These are phyloP conservation scores for Lagocephalus sceleratus DNA, from an alignment of 2,797 vertebrate species.

Conservation along the genomic window DNA sequence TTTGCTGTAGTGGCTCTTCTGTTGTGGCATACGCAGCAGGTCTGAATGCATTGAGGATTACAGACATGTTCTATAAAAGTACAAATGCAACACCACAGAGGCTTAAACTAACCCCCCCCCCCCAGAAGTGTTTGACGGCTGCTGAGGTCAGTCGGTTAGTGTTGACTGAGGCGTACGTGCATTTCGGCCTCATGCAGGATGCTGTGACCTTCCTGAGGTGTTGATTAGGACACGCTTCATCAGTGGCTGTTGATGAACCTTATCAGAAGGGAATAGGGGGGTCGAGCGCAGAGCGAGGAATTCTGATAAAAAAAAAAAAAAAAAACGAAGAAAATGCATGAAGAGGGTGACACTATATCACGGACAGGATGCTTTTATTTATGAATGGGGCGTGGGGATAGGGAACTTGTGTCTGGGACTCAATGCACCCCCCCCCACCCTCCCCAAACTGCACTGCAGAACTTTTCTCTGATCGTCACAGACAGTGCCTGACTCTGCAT, in stretches of 20 bases:
- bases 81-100: neutral
- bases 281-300: slow-evolving; percentile 5
- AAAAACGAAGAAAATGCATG: neutral
- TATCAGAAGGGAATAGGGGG: too few relatives aligned
- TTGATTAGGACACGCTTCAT: slow-evolving; percentile 12
- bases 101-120: slow-evolving; percentile 22
- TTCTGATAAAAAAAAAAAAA: too few relatives aligned
- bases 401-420: slow-evolving; percentile 15
- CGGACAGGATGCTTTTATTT: slow-evolving; percentile 14
- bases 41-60: slow-evolving; percentile 2
- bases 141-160: slow-evolving; percentile 15
- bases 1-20: too few relatives aligned
- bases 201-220: slow-evolving; percentile 38
- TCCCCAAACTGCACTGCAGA: slow-evolving; percentile 79
- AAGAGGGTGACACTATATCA: slow-evolving; percentile 6
- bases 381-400: slow-evolving; percentile 32
- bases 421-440: slow-evolving; percentile 30
- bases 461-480: slow-evolving; percentile 72
- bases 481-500: slow-evolving; percentile 74
- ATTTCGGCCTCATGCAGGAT: slow-evolving; percentile 27
- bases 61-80: neutral
- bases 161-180: slow-evolving; percentile 21
- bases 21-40: too few relatives aligned
- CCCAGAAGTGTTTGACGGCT: slow-evolving; percentile 18
- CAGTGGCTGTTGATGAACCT: slow-evolving; percentile 16